Conservation (phyloP, 1,140 invertebrate species). For the Drosophila guanche region DNA sequence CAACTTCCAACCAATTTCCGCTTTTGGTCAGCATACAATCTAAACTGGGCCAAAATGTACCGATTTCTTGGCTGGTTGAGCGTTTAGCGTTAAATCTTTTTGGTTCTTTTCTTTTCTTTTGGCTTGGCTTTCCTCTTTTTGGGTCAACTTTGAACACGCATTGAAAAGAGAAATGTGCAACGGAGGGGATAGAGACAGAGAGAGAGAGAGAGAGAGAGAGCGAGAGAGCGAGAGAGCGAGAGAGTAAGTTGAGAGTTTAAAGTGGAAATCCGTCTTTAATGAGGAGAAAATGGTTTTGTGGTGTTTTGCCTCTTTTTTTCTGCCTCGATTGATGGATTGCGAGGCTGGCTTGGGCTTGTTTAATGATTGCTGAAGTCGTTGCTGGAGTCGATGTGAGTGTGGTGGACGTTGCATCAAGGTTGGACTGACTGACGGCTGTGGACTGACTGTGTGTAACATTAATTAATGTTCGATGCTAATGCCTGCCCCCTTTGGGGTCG, state of each 20-base stretch:
- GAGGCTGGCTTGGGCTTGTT: constrained; percentile 14
- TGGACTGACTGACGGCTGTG: constrained; percentile 6
- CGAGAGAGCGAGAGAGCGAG: not conserved
- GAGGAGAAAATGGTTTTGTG: constrained; percentile 48
- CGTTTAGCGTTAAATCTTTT: constrained; percentile 36
- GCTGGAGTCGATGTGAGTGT: constrained; percentile 2
- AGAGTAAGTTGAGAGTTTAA: constrained; percentile 54
- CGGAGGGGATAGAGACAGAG: not conserved
- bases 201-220: not conserved
- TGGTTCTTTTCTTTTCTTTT: constrained; percentile 12
- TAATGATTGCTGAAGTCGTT: constrained; percentile 36
- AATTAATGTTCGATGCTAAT: constrained; percentile 64
- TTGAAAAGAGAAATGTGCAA: constrained; percentile 45
- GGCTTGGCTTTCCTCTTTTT: constrained; percentile 15
- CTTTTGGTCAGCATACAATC: constrained; percentile 16
- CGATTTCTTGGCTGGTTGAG: constrained; percentile 12
- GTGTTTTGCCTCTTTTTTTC: constrained; percentile 16
- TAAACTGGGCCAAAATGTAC: constrained; percentile 44
- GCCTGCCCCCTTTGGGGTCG: constrained; percentile 28
- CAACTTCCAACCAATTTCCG: constrained; percentile 30
- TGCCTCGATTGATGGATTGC: constrained; percentile 40
- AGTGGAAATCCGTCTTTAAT: constrained; percentile 59
- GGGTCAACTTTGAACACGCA: constrained; percentile 43
- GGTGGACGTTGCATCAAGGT: constrained; percentile 38
- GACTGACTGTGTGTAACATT: constrained; percentile 5